Evolutionary conservation across 1,140 invertebrate species (phyloP).

Genomic region (Pseudobourletiella spinata): DNA sequence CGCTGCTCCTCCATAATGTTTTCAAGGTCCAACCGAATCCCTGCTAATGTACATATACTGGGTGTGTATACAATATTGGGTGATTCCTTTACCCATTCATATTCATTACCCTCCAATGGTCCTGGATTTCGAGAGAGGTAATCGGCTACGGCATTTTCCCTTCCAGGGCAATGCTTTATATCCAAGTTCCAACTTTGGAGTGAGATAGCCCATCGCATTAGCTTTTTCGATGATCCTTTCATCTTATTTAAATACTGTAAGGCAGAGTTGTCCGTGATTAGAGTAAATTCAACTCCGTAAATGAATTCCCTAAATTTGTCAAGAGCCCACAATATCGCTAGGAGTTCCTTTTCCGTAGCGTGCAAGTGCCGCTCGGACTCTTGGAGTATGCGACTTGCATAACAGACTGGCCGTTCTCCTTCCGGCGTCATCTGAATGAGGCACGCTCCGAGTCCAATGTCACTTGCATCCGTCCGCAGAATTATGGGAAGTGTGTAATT

Average conservation of each 20-base stretch:
- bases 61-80: conserved; percentile 7
- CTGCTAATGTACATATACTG: neutral
- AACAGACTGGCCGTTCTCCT: conserved; percentile 9
- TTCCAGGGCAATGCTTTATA: conserved; percentile 38
- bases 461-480: conserved; percentile 11
- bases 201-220: conserved; percentile 31
- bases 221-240: conserved; percentile 8
- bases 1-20: neutral
- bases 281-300: conserved; percentile 14
- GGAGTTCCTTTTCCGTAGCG: conserved; percentile 16
- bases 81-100: conserved; percentile 3
- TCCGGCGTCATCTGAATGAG: conserved; percentile 10
- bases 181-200: conserved; percentile 24
- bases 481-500: conserved; percentile 19
- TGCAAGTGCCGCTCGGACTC: conserved; percentile 2
- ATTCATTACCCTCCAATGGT: conserved; percentile 1
- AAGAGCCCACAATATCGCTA: conserved; percentile 18
- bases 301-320: conserved; percentile 26
- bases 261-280: conserved; percentile 18
- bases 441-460: conserved; percentile 11
- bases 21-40: neutral
- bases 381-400: conserved; percentile 9
- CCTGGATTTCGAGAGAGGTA: conserved; percentile 25
- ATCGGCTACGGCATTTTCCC: conserved; percentile 20
- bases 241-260: conserved; percentile 10